Evolutionary conservation across 2,113 vertebrate genomes (phyloP), one percentile per base, ranked within the genome.

Genomic region (Rattus rattus): DNA sequence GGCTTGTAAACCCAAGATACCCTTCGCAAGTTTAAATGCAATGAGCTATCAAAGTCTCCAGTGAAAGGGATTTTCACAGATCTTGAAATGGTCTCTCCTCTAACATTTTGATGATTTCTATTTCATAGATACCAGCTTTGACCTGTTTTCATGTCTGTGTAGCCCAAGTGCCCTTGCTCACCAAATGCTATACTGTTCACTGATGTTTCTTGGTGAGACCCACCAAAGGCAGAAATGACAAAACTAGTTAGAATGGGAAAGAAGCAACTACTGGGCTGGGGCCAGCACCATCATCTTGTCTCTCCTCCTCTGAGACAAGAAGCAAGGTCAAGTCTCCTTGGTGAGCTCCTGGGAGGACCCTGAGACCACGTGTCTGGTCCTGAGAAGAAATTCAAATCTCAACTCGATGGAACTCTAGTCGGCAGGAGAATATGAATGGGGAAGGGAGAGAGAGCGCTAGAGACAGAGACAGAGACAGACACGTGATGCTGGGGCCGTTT

Each of bases 201-300:
- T 20, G 1, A 2, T 30, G 22, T 7, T 86, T 52, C 69, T n/a
- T 43, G 3, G 22, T 49, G 33, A 95, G 56, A 43, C 36, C n/a
- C 24, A 10, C 9, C 63, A 70, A 5, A 33, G 36, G 72, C 6
- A 56, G 22, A 28, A 83, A 56, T 30, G 77, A 52, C 28, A 83
- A 9, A 33, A 26, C 47, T 65, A 22, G 28, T 24, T 52, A 43
- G 26, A 76, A 1, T 63, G 65, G 43, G 49, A 56, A 6, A 72
- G 70, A 81, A 10, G 7, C 12, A 10, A 4, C 7, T 0, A 26
- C 33, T 0, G 0, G 5, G 7, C 80, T n/a, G 36, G 19, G 43
- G 7, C 39, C n/a, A 13, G 36, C 12, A 49, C 26, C 10, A 2
- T 2, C 9, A 33, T 52, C 56, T 73, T 24, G 75, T 9, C 17